phyloP scores from a whole-genome alignment of 2,113 vertebrate species.

The Ammodytes marinus region DNA sequence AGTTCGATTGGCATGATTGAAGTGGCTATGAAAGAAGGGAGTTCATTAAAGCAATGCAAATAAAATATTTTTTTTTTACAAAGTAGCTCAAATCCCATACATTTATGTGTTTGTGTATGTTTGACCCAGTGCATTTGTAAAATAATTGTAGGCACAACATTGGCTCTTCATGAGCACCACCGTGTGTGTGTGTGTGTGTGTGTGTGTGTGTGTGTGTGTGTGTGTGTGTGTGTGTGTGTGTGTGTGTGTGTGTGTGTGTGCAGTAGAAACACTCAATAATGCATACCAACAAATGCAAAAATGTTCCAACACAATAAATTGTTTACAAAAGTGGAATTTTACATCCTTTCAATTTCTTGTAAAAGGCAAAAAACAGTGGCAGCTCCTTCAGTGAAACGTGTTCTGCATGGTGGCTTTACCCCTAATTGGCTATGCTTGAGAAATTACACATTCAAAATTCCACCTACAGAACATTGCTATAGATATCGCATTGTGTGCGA shows the following conservation, averaged over 20 bases:
- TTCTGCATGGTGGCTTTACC: constrained; percentile 50
- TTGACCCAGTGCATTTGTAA: neutral
- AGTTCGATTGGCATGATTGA: constrained; percentile 14
- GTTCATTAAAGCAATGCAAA: constrained; percentile 24
- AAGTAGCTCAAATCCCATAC: neutral
- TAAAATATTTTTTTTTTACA: constrained; percentile 35
- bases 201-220: neutral
- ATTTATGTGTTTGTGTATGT: neutral
- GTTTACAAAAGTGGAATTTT: constrained; percentile 45
- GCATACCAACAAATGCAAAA: constrained; percentile 1
- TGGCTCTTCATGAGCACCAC: neutral
- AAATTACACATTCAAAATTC: constrained; percentile 57
- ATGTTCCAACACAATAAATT: constrained; percentile 27
- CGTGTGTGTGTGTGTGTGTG: neutral
- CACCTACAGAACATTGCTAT: constrained; percentile 56
- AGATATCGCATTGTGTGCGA: constrained; percentile 65
- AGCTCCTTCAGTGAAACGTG: constrained; percentile 40
- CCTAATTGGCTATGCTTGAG: constrained; percentile 69
- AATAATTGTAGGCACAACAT: neutral
- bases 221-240: neutral
- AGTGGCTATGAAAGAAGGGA: constrained; percentile 18
- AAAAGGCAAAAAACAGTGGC: constrained; percentile 45
- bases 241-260: neutral
- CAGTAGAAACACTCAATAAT: neutral
- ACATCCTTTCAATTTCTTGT: constrained; percentile 51